phyloP scores from a whole-genome alignment of 2,113 vertebrate species.

The Plecturocebus donacophilus region DNA sequence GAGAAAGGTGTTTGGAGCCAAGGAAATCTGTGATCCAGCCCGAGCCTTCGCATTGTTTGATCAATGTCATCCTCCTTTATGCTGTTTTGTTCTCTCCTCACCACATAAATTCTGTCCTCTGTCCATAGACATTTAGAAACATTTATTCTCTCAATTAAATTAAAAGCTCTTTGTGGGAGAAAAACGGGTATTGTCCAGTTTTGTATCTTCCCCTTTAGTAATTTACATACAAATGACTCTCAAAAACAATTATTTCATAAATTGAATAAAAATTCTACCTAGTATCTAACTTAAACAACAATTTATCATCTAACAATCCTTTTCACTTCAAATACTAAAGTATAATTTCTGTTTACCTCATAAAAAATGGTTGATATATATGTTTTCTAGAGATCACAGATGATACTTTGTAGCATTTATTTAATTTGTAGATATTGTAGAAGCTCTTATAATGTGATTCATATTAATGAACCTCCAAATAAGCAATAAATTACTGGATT shows the following conservation, averaged over 20 bases:
- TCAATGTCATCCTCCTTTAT: not conserved
- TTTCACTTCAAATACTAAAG: not conserved
- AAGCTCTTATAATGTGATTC: not conserved
- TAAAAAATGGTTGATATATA: not conserved
- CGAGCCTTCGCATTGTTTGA: not conserved
- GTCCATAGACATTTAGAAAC: not conserved
- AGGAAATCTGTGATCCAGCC: not conserved
- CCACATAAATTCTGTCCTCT: not conserved
- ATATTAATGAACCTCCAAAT: not conserved
- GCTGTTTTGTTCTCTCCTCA: not conserved
- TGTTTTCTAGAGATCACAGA: not conserved
- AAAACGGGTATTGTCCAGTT: not conserved
- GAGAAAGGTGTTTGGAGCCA: not conserved
- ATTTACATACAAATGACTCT: not conserved
- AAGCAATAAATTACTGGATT: not conserved
- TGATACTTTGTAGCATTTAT: not conserved
- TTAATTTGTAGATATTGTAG: not conserved
- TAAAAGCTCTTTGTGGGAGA: not conserved
- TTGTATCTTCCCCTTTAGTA: not conserved
- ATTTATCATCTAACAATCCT: not conserved
- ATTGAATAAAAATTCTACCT: not conserved
- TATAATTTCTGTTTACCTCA: not conserved
- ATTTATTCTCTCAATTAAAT: not conserved
- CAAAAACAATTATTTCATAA: not conserved
- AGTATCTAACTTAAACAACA: not conserved